Base-by-base conservation (phyloP, 1,140 invertebrate species). In the Adoxophyes honmai region DNA sequence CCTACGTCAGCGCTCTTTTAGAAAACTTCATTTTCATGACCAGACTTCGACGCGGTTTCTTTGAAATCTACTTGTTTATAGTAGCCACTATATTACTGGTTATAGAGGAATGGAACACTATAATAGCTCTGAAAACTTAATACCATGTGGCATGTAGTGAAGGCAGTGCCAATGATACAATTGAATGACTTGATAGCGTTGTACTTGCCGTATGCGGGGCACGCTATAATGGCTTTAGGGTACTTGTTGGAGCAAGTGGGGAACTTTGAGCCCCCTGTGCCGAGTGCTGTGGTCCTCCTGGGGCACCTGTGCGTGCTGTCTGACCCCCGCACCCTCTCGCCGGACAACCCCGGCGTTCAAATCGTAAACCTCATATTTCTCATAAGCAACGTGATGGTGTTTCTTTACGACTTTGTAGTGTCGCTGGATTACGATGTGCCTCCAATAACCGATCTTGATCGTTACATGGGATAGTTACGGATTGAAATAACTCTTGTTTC, bases 191-290 rank as follows among this genome's bases (percentile, higher is more conserved):
- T 68, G 36, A 1, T 81, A 33, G 60, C 70, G 14, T 36, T 61
- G 33, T 83, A 76, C 57, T 56, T 83, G 33, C 80, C 84, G 34
- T 78, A 78, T 42, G 42, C 85, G 7, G 84, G 84, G 15, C 78
- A 87, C 34, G 62, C 55, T 4, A 15, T 87, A 33, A 87, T 87
- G 81, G 76, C 75, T 9, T 4, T 81, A 8, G 84, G 84, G 37
- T 87, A 84, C 56, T 33, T 78, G 10, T 44, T 84, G 13, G 79
- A 87, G 53, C 78, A 87, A 34, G 65, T 84, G 33, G 66, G 75
- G 44, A 57, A 7, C 48, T 39, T 80, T 1, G 44, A 62, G 1
- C 70, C 77, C 0, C 77, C 80, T 2, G 5, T 85, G 0, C 69
- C 81, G 0, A 85, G 80, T 52, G 81, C 67, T 0, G 56, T 84